Evolutionary conservation across 1,140 invertebrate species (phyloP).

Genomic region (Saccostrea glomerata): DNA sequence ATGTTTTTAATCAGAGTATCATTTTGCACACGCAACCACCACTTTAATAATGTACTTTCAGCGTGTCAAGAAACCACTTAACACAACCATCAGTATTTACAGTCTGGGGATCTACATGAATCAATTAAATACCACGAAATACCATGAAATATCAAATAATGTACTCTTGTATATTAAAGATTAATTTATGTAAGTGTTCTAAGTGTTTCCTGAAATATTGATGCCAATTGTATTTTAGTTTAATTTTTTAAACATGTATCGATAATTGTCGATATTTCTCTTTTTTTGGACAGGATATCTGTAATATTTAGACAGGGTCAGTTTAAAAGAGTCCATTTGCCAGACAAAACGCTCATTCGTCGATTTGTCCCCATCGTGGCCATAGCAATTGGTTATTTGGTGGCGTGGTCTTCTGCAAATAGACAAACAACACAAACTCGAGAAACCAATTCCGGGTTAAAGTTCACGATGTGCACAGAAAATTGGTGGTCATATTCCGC

Average conservation of each 20-base stretch:
- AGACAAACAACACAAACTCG: slow-evolving; percentile 85
- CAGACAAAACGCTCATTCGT: slow-evolving; percentile 92
- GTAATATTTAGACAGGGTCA: slow-evolving; percentile 95
- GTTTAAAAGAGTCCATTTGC: slow-evolving; percentile 93
- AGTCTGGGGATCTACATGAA: too few relatives aligned
- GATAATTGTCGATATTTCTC: neutral
- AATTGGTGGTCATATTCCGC: slow-evolving; percentile 68
- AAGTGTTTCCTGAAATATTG: too few relatives aligned
- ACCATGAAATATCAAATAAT: too few relatives aligned
- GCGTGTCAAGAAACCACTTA: too few relatives aligned
- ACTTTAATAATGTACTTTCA: neutral
- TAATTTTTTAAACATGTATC: neutral
- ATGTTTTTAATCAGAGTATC: neutral
- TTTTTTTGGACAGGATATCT: slow-evolving; percentile 86
- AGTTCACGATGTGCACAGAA: slow-evolving; percentile 65
- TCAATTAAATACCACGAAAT: too few relatives aligned
- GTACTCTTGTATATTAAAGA: too few relatives aligned
- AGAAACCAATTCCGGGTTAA: slow-evolving; percentile 61
- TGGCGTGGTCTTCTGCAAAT: slow-evolving; percentile 88
- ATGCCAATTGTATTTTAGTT: neutral
- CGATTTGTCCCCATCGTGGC: slow-evolving; percentile 94
- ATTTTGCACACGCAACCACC: neutral
- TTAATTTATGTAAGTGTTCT: too few relatives aligned
- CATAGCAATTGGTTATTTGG: slow-evolving; percentile 92
- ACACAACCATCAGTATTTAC: too few relatives aligned